Conservation (phyloP, 2,797 vertebrate species). For the Chloroceryle inda region DNA sequence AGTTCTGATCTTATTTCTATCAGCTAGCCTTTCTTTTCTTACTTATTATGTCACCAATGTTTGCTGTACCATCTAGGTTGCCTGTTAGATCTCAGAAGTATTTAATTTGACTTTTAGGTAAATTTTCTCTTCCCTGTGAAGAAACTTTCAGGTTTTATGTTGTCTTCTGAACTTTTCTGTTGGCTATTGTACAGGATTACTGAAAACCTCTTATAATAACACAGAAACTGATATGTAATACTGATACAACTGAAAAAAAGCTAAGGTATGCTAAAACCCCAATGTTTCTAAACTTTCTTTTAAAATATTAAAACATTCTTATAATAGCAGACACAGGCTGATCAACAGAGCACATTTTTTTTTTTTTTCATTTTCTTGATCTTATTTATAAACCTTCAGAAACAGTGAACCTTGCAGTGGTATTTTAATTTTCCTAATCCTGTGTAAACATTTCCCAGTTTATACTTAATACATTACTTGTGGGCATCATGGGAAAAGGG, state of each 20-base stretch:
- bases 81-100: background rate
- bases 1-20: background rate
- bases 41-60: background rate
- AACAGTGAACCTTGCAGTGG: background rate
- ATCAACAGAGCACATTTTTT: background rate
- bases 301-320: background rate
- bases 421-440: too few species aligned
- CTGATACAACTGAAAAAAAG: background rate
- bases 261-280: background rate
- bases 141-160: background rate
- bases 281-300: background rate
- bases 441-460: background rate
- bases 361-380: background rate
- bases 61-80: background rate
- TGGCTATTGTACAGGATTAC: background rate
- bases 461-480: background rate
- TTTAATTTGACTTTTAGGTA: background rate
- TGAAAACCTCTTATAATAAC: background rate
- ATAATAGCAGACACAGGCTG: accelerated
- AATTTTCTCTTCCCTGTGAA: background rate
- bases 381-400: background rate
- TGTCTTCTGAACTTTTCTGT: background rate
- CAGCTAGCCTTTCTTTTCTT: background rate
- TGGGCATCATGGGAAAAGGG: background rate
- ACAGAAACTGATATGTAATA: background rate